Evolutionary conservation across 1,140 invertebrate species (phyloP).

Genomic region (Orchesella cincta): DNA sequence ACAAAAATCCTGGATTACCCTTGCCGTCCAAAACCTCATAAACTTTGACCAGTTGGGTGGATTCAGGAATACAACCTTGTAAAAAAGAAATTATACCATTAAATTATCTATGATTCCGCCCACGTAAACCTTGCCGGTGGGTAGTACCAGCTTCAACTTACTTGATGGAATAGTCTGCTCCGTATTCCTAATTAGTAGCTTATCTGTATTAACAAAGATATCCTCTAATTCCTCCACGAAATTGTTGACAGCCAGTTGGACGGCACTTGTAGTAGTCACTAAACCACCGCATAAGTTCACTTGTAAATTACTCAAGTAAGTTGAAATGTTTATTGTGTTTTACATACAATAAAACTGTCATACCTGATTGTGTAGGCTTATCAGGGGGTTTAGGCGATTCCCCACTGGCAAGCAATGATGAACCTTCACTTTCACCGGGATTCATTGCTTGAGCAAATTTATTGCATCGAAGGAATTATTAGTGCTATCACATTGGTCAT

Average conservation of each 20-base stretch:
- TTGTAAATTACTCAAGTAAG: no score
- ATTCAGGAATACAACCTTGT: constrained; percentile 10
- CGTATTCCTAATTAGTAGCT: constrained; percentile 18
- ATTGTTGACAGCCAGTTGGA: neutral
- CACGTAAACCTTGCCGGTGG: neutral
- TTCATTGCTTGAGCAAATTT: no score
- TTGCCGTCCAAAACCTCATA: constrained; percentile 34
- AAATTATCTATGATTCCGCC: neutral
- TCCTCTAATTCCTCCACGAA: constrained; percentile 35
- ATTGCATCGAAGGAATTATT: no score
- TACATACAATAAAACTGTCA: no score
- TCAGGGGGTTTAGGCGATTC: no score
- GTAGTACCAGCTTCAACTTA: neutral
- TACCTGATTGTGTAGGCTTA: no score
- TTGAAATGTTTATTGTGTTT: no score
- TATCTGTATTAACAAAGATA: constrained; percentile 35
- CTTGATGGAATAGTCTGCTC: neutral
- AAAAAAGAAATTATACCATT: neutral
- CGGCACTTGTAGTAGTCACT: neutral
- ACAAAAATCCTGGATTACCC: constrained; percentile 23
- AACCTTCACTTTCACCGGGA: no score
- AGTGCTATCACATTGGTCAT: no score
- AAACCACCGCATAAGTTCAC: no score
- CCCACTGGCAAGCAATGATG: neutral
- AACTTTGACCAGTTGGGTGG: neutral